Percentiles rank a stretch among this genome's conserved stretches.
These are phyloP conservation scores for Nyctibius grandis DNA, from an alignment of 2,797 vertebrate species.

Conservation along the genomic window DNA sequence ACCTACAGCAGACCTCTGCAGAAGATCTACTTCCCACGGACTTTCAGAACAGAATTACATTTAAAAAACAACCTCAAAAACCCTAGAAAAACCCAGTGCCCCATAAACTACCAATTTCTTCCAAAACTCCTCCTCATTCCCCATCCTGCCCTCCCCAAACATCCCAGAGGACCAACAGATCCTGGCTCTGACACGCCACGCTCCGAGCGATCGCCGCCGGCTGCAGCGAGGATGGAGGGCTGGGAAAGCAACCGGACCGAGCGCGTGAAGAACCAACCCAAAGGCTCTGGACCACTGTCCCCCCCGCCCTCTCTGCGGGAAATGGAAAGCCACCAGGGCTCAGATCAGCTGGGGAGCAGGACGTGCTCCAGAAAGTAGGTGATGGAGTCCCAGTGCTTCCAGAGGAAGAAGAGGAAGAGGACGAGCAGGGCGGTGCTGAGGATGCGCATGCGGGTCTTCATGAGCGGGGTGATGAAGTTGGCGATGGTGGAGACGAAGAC, in stretches of 20 bases:
- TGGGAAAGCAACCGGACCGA: not conserved
- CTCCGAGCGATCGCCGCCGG: not conserved
- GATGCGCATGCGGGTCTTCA: constrained; percentile 92
- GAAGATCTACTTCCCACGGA: not conserved
- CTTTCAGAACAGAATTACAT: not conserved
- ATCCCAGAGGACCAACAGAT: not conserved
- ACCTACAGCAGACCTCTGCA: not conserved
- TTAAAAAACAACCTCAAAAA: not conserved
- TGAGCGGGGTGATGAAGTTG: constrained; percentile 98
- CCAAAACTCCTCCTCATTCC: not conserved
- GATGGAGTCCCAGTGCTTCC: constrained; percentile 95
- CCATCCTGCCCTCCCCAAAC: not conserved
- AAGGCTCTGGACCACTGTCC: not conserved
- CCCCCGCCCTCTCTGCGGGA: not conserved
- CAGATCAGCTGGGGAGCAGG: constrained; percentile 86
- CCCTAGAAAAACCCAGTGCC: not conserved
- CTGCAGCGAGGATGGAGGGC: not conserved
- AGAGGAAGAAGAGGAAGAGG: constrained; percentile 87
- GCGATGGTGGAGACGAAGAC: constrained; percentile 97
- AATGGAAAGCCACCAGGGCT: not conserved
- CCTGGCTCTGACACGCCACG: not conserved
- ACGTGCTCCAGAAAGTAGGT: constrained; percentile 86
- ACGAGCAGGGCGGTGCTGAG: constrained; percentile 87
- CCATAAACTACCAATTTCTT: not conserved
- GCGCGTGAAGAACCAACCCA: not conserved